Conservation (phyloP, 2,797 vertebrate genomes). For the Paguma larvata region DNA sequence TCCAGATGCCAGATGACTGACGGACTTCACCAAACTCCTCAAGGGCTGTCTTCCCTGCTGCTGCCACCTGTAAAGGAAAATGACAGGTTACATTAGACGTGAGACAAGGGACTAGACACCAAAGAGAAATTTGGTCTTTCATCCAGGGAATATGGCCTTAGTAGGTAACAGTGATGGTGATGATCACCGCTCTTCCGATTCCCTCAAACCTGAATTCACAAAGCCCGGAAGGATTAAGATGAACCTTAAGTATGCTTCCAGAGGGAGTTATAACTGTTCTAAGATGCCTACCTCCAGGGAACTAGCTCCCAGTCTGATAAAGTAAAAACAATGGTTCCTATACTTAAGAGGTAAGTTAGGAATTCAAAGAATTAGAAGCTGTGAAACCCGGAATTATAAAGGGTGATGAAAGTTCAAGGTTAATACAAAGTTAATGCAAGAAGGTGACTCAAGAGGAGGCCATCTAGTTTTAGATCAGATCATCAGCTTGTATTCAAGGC, state of each 20-base stretch:
- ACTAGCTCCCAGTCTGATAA: background rate
- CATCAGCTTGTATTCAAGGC: slow-evolving; percentile 4
- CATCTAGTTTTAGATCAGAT: slow-evolving; percentile 34
- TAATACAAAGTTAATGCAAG: slow-evolving; percentile 31
- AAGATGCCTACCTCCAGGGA: background rate
- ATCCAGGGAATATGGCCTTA: background rate
- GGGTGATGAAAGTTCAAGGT: background rate
- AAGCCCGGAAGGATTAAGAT: slow-evolving; percentile 16
- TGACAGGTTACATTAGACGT: slow-evolving; percentile 62
- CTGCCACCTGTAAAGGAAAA: slow-evolving; percentile 73
- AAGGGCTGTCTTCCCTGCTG: slow-evolving; percentile 60
- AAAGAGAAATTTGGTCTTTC: slow-evolving; percentile 42
- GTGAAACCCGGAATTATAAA: slow-evolving; percentile 60
- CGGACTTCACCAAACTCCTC: slow-evolving; percentile 49
- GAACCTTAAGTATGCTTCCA: slow-evolving; percentile 7
- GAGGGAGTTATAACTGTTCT: slow-evolving; percentile 17
- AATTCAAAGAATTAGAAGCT: slow-evolving; percentile 65
- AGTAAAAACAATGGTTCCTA: slow-evolving; percentile 8
- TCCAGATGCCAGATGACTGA: slow-evolving; percentile 62
- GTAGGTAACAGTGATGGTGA: background rate
- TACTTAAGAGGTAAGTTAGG: background rate
- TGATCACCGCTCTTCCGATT: background rate
- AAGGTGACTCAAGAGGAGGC: background rate
- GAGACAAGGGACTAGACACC: background rate
- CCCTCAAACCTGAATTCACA: slow-evolving; percentile 34